A percentile compares a stretch with the other conserved stretches of the same genome.
Evolutionary conservation across 2,113 vertebrate species (phyloP).

Genomic region (Podarcis cretensis): DNA sequence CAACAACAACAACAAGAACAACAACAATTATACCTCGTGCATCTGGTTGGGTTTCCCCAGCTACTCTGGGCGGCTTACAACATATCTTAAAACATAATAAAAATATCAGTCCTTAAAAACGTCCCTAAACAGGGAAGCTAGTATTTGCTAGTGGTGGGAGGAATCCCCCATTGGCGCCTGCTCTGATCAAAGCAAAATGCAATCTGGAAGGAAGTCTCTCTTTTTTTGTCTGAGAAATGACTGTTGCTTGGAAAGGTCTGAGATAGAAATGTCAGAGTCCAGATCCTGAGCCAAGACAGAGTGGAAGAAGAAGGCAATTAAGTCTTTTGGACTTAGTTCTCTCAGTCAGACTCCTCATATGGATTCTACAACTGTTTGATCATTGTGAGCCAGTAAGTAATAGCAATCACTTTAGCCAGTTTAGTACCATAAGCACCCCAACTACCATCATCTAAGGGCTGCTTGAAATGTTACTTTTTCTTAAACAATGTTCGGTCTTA

Average conservation of each 20-base stretch:
- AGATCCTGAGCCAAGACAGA: background rate
- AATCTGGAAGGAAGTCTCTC: background rate
- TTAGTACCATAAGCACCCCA: constrained; percentile 40
- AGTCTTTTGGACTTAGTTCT: constrained; percentile 13
- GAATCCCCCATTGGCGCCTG: background rate
- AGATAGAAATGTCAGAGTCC: background rate
- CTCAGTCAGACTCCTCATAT: background rate
- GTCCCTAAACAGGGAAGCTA: background rate
- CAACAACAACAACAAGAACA: too few species aligned
- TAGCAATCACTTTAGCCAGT: background rate
- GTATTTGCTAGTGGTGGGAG: background rate
- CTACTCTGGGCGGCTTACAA: too few species aligned
- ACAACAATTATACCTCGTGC: too few species aligned
- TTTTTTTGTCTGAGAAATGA: background rate
- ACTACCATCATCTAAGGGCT: background rate
- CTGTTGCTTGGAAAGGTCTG: background rate
- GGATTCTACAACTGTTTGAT: constrained; percentile 34
- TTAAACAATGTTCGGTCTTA: background rate
- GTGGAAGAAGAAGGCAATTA: constrained; percentile 48
- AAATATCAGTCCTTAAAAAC: too few species aligned
- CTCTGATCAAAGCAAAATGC: background rate
- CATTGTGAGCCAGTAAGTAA: constrained; percentile 62
- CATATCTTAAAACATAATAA: too few species aligned
- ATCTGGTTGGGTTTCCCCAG: too few species aligned
- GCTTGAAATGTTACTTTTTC: background rate